Conservation (phyloP, 2,797 vertebrate genomes). For the Anguilla megastoma region DNA sequence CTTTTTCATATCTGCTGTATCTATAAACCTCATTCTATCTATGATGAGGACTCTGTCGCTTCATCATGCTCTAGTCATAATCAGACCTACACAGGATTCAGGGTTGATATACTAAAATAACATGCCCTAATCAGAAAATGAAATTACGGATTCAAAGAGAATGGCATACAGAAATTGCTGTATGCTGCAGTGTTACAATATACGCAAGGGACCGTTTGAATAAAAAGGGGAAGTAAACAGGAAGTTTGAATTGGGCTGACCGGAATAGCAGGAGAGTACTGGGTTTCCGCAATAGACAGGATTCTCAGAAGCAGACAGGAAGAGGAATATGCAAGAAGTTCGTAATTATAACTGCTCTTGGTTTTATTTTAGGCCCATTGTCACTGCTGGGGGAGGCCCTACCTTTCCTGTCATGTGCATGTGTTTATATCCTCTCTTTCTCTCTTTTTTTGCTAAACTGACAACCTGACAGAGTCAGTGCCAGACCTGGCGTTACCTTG, state of each 20-base stretch:
- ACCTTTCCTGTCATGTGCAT: slow-evolving; percentile 7
- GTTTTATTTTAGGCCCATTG: neutral
- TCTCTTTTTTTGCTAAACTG: neutral
- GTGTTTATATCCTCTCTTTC: neutral
- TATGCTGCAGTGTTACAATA: neutral
- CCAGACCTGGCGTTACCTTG: neutral
- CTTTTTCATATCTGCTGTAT: neutral
- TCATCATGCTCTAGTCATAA: neutral
- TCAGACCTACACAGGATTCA: neutral
- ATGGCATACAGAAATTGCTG: neutral
- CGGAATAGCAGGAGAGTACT: neutral
- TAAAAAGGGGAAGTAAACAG: slow-evolving; percentile 8
- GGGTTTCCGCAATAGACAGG: neutral
- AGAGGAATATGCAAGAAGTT: neutral
- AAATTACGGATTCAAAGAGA: neutral
- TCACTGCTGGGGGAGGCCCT: neutral
- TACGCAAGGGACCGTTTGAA: neutral
- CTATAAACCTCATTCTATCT: neutral
- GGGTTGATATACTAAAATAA: neutral
- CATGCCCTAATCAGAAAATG: neutral
- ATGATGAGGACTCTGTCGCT: neutral
- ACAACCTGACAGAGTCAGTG: neutral
- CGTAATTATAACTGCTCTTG: slow-evolving; percentile 4
- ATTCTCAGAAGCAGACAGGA: slow-evolving; percentile 6
- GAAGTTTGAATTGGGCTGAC: slow-evolving; percentile 7